phyloP scores from a whole-genome alignment of 2,888 invertebrate genomes.

The Drosophila quinaria region DNA sequence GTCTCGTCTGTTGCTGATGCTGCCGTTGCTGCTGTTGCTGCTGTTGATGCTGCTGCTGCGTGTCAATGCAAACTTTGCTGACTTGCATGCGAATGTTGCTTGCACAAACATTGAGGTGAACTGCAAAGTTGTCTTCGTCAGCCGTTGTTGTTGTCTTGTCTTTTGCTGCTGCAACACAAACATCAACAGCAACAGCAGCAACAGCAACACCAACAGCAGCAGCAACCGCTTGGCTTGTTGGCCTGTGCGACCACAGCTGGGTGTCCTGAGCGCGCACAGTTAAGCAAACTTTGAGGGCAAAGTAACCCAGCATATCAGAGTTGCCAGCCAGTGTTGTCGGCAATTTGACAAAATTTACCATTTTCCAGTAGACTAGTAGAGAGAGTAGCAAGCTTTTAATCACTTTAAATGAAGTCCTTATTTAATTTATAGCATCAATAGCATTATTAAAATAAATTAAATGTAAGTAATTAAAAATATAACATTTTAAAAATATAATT shows the following conservation, averaged over 20 bases:
- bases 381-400: background rate
- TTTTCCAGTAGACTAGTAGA: background rate
- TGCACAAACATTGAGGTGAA: slow-evolving; percentile 83
- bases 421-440: background rate
- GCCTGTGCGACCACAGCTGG: slow-evolving; percentile 75
- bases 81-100: slow-evolving; percentile 84
- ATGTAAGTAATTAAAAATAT: too few relatives aligned
- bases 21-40: slow-evolving; percentile 37
- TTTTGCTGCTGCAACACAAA: slow-evolving; percentile 71
- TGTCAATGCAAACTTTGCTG: slow-evolving; percentile 84
- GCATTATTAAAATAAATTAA: too few relatives aligned
- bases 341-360: background rate
- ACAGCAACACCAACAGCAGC: slow-evolving; percentile 34
- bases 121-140: slow-evolving; percentile 77
- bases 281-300: slow-evolving; percentile 74
- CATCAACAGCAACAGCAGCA: slow-evolving; percentile 55
- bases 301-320: slow-evolving; percentile 38
- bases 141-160: slow-evolving; percentile 62
- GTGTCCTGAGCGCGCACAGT: slow-evolving; percentile 79
- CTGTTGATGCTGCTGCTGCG: slow-evolving; percentile 74
- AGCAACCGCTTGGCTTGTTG: slow-evolving; percentile 76
- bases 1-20: slow-evolving; percentile 47
- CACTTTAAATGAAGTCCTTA: background rate
- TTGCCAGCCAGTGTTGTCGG: slow-evolving; percentile 11
- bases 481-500: too few relatives aligned